Conservation (phyloP, 53 echinoderm and acorn worm genomes). For the Pentamera pediparva region DNA sequence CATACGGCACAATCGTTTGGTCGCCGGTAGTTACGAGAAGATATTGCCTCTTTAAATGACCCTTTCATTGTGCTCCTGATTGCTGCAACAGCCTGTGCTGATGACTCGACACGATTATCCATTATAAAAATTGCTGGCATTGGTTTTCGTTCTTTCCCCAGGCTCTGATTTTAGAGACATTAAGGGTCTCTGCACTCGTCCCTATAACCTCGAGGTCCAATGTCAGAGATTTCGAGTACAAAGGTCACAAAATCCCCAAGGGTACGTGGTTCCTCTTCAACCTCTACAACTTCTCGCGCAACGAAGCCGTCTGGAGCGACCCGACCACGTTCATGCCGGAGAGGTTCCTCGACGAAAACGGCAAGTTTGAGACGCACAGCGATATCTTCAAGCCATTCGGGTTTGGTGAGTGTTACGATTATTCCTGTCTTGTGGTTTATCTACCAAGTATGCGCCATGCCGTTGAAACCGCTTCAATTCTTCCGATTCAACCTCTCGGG, state of each 20-base stretch:
- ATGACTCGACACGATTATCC: too few relatives aligned
- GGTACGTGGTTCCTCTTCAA: slow-evolving; percentile 63
- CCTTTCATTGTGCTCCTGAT: too few relatives aligned
- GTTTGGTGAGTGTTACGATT: slow-evolving; percentile 21
- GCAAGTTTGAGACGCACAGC: background rate
- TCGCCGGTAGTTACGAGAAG: too few relatives aligned
- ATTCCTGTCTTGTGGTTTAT: background rate
- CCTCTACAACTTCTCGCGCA: slow-evolving; percentile 38
- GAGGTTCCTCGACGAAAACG: slow-evolving; percentile 54
- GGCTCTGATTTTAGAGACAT: slow-evolving; percentile 18
- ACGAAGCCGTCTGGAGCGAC: slow-evolving; percentile 48
- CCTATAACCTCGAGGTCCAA: slow-evolving; percentile 26
- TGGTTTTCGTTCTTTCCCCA: background rate
- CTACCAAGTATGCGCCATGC: background rate
- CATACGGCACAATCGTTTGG: too few relatives aligned
- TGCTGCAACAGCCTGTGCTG: too few relatives aligned
- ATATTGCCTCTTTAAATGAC: too few relatives aligned
- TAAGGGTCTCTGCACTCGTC: background rate
- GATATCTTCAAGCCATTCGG: slow-evolving; percentile 27
- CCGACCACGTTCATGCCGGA: slow-evolving; percentile 53
- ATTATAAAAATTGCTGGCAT: too few relatives aligned
- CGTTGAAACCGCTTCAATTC: background rate
- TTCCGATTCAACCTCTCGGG: background rate
- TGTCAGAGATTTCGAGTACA: slow-evolving; percentile 36
- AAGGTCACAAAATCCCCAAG: slow-evolving; percentile 31